Evolutionary conservation across 1,140 invertebrate species (phyloP).

Genomic region (Metaphire vulgaris): DNA sequence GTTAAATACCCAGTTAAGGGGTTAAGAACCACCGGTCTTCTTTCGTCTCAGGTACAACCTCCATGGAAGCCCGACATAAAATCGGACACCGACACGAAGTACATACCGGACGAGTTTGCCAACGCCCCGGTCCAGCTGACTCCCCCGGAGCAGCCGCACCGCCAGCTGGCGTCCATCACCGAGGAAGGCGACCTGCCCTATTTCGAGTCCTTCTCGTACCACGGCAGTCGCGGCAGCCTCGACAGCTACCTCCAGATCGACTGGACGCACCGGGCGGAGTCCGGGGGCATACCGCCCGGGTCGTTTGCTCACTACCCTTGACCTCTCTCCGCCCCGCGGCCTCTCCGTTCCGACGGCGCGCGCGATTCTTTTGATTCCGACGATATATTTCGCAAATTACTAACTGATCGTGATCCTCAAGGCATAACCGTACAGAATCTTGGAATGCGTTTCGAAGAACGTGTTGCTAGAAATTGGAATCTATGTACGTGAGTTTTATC

Average conservation of each 20-base stretch:
- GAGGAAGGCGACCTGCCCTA: constrained; percentile 64
- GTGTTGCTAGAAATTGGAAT: too few species aligned
- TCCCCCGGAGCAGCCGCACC: constrained; percentile 36
- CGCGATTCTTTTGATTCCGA: too few species aligned
- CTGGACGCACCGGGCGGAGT: background rate
- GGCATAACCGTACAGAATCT: too few species aligned
- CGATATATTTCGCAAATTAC: too few species aligned
- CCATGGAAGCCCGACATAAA: constrained; percentile 49
- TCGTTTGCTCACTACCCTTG: background rate
- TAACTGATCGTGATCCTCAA: too few species aligned
- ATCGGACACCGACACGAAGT: constrained; percentile 46
- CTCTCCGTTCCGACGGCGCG: too few species aligned
- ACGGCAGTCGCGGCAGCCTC: constrained; percentile 47
- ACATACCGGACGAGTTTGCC: constrained; percentile 51
- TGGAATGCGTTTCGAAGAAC: too few species aligned
- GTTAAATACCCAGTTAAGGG: background rate
- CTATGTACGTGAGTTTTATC: too few species aligned
- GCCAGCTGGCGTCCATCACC: constrained; percentile 59
- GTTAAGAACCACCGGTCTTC: background rate
- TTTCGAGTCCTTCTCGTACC: constrained; percentile 72
- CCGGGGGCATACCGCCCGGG: too few species aligned
- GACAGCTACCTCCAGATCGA: constrained; percentile 25
- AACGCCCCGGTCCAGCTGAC: constrained; percentile 42
- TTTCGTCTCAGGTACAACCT: constrained; percentile 37
- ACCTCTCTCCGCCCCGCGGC: too few species aligned